Base-by-base conservation (phyloP, 2,888 invertebrate species). In the Meteorus cinctellus region DNA sequence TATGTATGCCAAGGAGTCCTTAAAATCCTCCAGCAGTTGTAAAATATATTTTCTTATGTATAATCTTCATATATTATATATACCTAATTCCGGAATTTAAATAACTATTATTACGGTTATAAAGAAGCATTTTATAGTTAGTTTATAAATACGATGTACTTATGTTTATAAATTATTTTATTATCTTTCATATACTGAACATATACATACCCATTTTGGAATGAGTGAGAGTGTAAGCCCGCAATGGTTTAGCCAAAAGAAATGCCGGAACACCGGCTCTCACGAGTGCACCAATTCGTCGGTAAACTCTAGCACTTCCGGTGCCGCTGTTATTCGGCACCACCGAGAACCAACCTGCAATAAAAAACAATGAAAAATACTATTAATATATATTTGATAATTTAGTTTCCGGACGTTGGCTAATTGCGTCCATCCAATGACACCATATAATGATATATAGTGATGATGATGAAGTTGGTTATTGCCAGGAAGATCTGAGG, bases 261-360 rank as follows among this genome's bases (percentile, higher is more conserved):
- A 88, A 88, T 29, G 88, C 87, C 29, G 88, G 88, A 8, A 88
- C 88, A 67, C 88, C 88, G 34, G 88, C 88, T 67, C 85, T 86
- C 55, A 88, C 88, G 76, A 88, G 81, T 19, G 87, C 88, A 3
- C 88, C 87, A 24, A 88, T 86, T 84, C 88, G 84, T 77, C 88
- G 83, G 80, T 88, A 88, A 63, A 88, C 87, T 67, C 88, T 83
- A 68, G 88, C 88, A 80, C 84, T 88, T 85, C 88, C 88, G 80
- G 88, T 86, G 67, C 87, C 87, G 75, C 85, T 87, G 81, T 85
- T 88, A 79, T 80, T 86, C 66, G 88, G 85, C 34, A 88, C 88
- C 51, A 88, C 88, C 29, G 88, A 88, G 81, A 88, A 88, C 88
- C 88, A 88, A 66, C 88, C 88, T 88, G 84, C 14, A 84, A 74